A percentile compares a stretch with the other conserved stretches of the same genome.
phyloP scores from a whole-genome alignment of 35 echinoderm and acorn worm genomes.

The Ophioderma brevispina region DNA sequence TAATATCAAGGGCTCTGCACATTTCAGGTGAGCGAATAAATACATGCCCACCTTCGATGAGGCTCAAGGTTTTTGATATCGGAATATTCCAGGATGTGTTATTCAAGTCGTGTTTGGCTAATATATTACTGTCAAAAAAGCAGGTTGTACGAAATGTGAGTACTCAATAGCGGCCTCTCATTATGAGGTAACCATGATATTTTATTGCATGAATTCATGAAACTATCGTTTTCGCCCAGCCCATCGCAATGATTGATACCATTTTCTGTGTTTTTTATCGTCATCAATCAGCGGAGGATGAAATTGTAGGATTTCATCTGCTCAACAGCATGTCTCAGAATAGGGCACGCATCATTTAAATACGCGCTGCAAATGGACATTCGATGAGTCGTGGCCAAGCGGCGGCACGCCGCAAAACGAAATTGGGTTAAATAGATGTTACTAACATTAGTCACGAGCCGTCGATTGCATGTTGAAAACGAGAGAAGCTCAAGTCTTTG shows the following conservation, averaged over 20 bases:
- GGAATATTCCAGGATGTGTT: too few species aligned
- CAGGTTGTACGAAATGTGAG: background rate
- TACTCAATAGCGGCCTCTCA: background rate
- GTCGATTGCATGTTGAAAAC: background rate
- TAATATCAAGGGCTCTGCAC: too few species aligned
- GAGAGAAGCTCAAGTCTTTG: too few species aligned
- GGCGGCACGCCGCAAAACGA: background rate
- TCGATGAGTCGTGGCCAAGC: slow-evolving; percentile 3
- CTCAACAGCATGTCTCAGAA: background rate
- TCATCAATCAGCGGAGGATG: background rate
- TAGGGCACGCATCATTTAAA: background rate
- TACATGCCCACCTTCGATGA: too few species aligned
- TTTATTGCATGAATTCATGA: background rate
- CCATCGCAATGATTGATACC: background rate
- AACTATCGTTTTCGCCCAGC: background rate
- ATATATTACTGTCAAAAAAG: too few species aligned
- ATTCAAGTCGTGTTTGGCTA: too few species aligned
- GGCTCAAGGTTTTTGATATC: too few species aligned
- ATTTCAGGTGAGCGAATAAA: too few species aligned
- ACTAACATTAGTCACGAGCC: background rate
- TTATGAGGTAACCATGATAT: background rate
- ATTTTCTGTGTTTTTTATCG: background rate
- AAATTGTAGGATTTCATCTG: slow-evolving; percentile 3
- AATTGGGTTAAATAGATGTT: slow-evolving; percentile 11
- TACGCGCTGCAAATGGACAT: slow-evolving; percentile 1